Conservation (phyloP, 1,140 invertebrate genomes). For the Ditylenchus dipsaci region DNA sequence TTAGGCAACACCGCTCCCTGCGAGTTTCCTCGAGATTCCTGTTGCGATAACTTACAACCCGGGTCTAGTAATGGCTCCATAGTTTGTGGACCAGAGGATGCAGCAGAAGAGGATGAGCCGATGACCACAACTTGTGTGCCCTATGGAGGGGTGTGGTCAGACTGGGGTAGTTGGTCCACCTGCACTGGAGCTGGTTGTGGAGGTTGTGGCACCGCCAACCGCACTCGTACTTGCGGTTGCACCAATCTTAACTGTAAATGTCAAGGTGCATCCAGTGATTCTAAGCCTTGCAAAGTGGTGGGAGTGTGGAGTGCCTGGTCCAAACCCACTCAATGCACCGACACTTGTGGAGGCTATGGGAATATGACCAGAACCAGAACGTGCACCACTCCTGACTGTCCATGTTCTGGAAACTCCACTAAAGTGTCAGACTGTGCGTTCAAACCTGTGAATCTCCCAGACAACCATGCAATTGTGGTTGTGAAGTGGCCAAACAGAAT, state of each 20-base stretch:
- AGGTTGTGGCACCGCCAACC: neutral
- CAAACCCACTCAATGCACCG: neutral
- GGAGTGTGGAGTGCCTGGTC: neutral
- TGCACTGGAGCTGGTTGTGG: neutral
- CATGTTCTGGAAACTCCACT: neutral
- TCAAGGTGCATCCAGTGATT: neutral
- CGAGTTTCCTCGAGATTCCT: neutral
- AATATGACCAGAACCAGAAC: neutral
- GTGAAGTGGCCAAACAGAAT: neutral
- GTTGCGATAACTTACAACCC: neutral
- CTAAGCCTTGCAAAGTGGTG: slow-evolving; percentile 1
- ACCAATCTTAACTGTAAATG: neutral
- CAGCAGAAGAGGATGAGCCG: neutral
- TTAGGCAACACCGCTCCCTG: neutral
- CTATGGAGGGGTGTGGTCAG: neutral
- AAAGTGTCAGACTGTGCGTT: neutral
- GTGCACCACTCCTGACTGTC: neutral
- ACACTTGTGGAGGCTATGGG: neutral
- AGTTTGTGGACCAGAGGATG: neutral
- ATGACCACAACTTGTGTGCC: neutral
- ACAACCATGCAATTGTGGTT: neutral
- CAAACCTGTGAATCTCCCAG: neutral
- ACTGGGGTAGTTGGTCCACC: neutral
- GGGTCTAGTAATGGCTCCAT: neutral
- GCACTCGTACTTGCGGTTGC: neutral